phyloP scores from a whole-genome alignment of 2,888 invertebrate species.

The Clostera curtula region DNA sequence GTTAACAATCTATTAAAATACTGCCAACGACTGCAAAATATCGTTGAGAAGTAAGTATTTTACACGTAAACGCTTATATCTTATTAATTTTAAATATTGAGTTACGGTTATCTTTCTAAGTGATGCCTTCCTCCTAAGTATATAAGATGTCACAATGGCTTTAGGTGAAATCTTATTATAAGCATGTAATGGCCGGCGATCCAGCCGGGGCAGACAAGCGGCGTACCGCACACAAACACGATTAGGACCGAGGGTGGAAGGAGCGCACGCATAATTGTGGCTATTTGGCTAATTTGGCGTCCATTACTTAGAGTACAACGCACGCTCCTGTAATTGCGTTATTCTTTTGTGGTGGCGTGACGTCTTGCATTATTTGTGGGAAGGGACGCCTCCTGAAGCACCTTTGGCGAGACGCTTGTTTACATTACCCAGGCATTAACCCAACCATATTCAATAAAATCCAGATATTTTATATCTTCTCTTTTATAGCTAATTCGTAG shows the following conservation, averaged over 20 bases:
- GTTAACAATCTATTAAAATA: too few species aligned
- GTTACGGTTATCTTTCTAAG: too few species aligned
- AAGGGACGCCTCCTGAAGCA: neutral
- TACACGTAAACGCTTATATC: too few species aligned
- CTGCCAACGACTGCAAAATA: too few species aligned
- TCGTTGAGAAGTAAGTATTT: too few species aligned
- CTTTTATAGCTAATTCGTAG: too few species aligned
- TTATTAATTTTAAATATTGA: too few species aligned
- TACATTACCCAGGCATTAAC: too few species aligned
- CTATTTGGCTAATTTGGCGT: constrained; percentile 26
- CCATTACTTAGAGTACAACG: constrained; percentile 20
- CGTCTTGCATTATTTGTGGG: constrained; percentile 7
- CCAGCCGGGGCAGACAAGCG: constrained; percentile 6
- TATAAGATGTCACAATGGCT: too few species aligned
- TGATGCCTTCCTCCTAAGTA: too few species aligned
- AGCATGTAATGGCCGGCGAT: constrained; percentile 20
- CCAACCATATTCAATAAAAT: too few species aligned
- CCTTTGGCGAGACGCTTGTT: neutral
- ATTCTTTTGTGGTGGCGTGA: constrained; percentile 13
- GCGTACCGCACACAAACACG: constrained; percentile 19
- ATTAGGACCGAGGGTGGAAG: constrained; percentile 18
- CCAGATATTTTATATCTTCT: too few species aligned
- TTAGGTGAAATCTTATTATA: constrained; percentile 21
- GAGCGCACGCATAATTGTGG: constrained; percentile 21
- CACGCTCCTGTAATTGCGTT: constrained; percentile 20